phyloP scores from a whole-genome alignment of 2,797 vertebrate genomes.

The Scolopax bukidnonensis region DNA sequence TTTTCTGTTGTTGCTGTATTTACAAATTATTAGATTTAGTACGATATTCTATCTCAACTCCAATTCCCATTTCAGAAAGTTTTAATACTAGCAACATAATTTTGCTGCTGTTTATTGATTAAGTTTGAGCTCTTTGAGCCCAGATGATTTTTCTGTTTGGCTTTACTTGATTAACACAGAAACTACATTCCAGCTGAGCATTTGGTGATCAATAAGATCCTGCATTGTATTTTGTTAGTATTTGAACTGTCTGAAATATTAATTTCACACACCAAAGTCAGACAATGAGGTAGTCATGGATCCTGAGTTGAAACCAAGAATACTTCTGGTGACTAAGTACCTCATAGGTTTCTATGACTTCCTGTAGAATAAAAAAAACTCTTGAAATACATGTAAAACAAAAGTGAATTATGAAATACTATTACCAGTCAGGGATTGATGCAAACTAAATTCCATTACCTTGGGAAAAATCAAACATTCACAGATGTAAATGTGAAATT shows the following conservation, averaged over 20 bases:
- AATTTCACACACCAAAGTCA: background rate
- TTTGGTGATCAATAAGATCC: background rate
- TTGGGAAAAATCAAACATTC: background rate
- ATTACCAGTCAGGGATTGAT: background rate
- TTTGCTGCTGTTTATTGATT: background rate
- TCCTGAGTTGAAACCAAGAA: background rate
- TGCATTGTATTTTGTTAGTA: background rate
- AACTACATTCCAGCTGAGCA: background rate
- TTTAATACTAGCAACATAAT: background rate
- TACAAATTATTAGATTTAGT: background rate
- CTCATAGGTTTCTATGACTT: constrained; percentile 4
- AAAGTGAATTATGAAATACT: background rate
- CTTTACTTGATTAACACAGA: background rate
- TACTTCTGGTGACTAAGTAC: background rate
- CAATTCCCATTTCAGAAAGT: background rate
- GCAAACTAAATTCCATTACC: background rate
- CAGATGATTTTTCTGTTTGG: background rate
- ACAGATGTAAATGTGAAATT: background rate
- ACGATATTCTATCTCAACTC: background rate
- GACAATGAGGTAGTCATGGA: background rate
- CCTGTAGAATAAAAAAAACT: background rate
- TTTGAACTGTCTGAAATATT: background rate
- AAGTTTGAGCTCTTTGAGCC: background rate
- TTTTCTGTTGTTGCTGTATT: background rate
- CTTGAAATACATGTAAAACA: background rate